Conservation (phyloP, 2,797 vertebrate species). For the Anisognathus igniventris region DNA sequence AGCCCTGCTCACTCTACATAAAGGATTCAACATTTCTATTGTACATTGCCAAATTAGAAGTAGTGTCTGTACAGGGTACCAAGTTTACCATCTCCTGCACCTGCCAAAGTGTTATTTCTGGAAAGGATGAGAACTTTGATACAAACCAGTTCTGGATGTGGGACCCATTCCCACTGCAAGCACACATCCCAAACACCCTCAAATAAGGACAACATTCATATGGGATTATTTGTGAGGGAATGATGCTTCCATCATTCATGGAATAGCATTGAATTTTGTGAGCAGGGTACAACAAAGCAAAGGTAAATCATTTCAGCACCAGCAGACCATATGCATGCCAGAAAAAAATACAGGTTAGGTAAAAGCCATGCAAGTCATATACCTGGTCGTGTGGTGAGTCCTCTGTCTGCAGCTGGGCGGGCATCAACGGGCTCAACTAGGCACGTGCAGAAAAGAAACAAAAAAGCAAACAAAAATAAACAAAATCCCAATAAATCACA, state of each 20-base stretch:
- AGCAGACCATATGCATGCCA: not conserved
- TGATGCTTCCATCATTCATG: no score
- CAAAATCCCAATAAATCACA: conserved; percentile 43
- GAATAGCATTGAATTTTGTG: not conserved
- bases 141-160: not conserved
- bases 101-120: not conserved
- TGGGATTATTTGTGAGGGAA: not conserved
- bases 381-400: conserved; percentile 94
- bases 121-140: not conserved
- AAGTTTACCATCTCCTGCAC: not conserved
- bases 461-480: conserved; percentile 67
- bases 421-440: conserved; percentile 93
- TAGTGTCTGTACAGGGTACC: not conserved
- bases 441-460: conserved; percentile 67
- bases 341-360: conserved; percentile 1
- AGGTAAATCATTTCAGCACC: not conserved
- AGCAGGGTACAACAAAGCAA: not conserved
- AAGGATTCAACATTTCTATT: accelerated
- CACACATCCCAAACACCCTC: accelerated
- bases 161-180: not conserved
- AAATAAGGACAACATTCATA: not conserved
- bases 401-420: conserved; percentile 89
- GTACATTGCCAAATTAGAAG: not conserved
- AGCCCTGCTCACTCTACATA: not conserved
- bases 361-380: conserved; percentile 49